phyloP scores from a whole-genome alignment of 2,888 invertebrate species.

The Charanyca ferruginea region DNA sequence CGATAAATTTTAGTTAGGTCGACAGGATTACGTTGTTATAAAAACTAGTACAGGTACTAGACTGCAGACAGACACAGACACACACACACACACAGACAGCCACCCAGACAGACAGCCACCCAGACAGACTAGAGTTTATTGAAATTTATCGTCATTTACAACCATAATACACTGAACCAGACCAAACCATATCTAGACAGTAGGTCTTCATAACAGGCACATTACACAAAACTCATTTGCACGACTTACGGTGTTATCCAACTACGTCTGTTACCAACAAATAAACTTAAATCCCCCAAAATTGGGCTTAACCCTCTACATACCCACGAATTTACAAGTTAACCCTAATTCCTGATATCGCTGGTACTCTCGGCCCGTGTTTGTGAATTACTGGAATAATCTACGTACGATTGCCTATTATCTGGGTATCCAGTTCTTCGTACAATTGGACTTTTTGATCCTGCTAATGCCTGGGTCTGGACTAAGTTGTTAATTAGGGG shows the following conservation, averaged over 20 bases:
- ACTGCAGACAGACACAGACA: too few relatives aligned
- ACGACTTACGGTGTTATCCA: conserved; percentile 49
- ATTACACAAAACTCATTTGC: conserved; percentile 57
- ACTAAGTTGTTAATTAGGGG: conserved; percentile 73
- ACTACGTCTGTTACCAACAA: conserved; percentile 59
- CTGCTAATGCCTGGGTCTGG: conserved; percentile 63
- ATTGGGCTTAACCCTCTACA: conserved; percentile 61
- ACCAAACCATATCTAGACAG: conserved; percentile 16
- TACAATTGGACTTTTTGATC: conserved; percentile 78
- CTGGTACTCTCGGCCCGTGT: conserved; percentile 48
- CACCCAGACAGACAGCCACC: too few relatives aligned
- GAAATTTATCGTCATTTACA: too few relatives aligned
- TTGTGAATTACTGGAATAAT: conserved; percentile 66
- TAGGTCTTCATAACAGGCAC: conserved; percentile 24
- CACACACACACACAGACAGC: too few relatives aligned
- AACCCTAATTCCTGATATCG: conserved; percentile 63
- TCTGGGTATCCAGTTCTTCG: conserved; percentile 63
- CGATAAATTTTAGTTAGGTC: too few relatives aligned
- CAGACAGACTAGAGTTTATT: too few relatives aligned
- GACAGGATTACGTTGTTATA: too few relatives aligned
- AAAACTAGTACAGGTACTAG: too few relatives aligned
- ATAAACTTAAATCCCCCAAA: conserved; percentile 61
- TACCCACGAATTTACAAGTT: conserved; percentile 66
- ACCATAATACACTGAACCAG: neutral
- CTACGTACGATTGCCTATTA: conserved; percentile 62